A percentile compares a stretch with the other conserved stretches of the same genome.
These are phyloP conservation scores for Hirtodrosophila confusa DNA, from an alignment of 2,888 invertebrate genomes.

Conservation along the genomic window DNA sequence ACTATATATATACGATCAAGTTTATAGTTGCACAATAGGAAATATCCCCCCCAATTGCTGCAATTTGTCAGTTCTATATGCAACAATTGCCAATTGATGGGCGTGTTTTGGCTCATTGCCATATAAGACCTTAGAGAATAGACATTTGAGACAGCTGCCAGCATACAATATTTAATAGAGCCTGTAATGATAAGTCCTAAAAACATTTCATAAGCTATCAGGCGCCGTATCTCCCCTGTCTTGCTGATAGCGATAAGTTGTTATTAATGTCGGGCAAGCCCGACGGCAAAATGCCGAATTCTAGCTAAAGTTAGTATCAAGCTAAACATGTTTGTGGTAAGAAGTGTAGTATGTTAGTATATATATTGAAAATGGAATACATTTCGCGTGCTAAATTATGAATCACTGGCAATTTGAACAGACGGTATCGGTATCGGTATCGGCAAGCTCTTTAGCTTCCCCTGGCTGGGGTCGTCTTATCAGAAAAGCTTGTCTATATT, in stretches of 20 bases:
- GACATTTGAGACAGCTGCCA: neutral
- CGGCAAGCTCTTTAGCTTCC: neutral
- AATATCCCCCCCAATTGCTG: neutral
- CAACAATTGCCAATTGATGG: slow-evolving; percentile 40
- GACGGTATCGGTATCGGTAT: slow-evolving; percentile 3
- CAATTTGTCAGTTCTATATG: neutral
- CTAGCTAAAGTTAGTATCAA: slow-evolving; percentile 30
- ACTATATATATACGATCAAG: slow-evolving; percentile 1
- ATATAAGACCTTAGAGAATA: slow-evolving; percentile 7
- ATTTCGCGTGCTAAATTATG: slow-evolving; percentile 17
- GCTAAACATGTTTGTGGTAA: slow-evolving; percentile 52
- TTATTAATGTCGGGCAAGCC: slow-evolving; percentile 36
- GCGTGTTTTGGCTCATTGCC: slow-evolving; percentile 15
- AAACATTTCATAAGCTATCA: slow-evolving; percentile 39
- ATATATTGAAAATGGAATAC: neutral
- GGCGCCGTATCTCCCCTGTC: slow-evolving; percentile 50
- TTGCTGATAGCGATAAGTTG: slow-evolving; percentile 60
- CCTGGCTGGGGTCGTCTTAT: slow-evolving; percentile 25
- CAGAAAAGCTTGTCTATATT: slow-evolving; percentile 37
- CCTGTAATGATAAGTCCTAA: slow-evolving; percentile 47
- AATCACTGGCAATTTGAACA: slow-evolving; percentile 28
- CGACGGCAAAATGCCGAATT: slow-evolving; percentile 1
- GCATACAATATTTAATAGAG: slow-evolving; percentile 8
- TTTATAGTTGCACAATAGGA: neutral
- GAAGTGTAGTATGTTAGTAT: slow-evolving; percentile 17